Evolutionary conservation across 2,888 invertebrate genomes (phyloP).

Genomic region (Erebia aethiops): DNA sequence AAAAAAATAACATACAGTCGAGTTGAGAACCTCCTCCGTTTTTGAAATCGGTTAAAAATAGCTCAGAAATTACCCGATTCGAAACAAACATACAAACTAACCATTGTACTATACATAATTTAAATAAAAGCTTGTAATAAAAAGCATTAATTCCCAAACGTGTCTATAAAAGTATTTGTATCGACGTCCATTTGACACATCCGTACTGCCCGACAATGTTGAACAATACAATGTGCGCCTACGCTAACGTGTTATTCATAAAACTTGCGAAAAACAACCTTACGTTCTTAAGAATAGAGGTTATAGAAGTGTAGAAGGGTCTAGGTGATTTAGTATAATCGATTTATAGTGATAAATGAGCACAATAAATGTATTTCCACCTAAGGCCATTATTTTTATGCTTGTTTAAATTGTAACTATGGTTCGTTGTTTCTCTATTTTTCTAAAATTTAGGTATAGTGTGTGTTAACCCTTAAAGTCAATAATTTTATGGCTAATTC

Average conservation of each 20-base stretch:
- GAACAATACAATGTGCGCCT: slow-evolving; percentile 40
- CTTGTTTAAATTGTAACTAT: slow-evolving; percentile 19
- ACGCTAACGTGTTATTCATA: slow-evolving; percentile 28
- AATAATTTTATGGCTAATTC: no score
- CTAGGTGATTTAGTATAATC: slow-evolving; percentile 45
- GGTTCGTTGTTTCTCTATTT: neutral
- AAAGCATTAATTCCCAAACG: slow-evolving; percentile 14
- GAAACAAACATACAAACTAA: neutral
- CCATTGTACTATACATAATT: slow-evolving; percentile 1
- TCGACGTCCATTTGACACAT: slow-evolving; percentile 35
- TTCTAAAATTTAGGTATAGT: no score
- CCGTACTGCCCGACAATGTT: slow-evolving; percentile 38
- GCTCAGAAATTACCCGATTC: no score
- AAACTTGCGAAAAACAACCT: slow-evolving; percentile 24
- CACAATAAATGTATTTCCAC: slow-evolving; percentile 25
- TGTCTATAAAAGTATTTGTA: slow-evolving; percentile 23
- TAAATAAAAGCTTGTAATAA: slow-evolving; percentile 10
- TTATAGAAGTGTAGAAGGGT: neutral
- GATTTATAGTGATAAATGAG: slow-evolving; percentile 49
- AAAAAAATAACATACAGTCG: no score
- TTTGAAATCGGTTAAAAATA: no score
- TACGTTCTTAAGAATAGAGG: neutral
- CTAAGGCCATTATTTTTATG: slow-evolving; percentile 26
- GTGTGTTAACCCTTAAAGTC: no score
- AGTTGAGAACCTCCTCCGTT: no score